Evolutionary conservation across 2,113 vertebrate species (phyloP).

Genomic region (Perca flavescens): DNA sequence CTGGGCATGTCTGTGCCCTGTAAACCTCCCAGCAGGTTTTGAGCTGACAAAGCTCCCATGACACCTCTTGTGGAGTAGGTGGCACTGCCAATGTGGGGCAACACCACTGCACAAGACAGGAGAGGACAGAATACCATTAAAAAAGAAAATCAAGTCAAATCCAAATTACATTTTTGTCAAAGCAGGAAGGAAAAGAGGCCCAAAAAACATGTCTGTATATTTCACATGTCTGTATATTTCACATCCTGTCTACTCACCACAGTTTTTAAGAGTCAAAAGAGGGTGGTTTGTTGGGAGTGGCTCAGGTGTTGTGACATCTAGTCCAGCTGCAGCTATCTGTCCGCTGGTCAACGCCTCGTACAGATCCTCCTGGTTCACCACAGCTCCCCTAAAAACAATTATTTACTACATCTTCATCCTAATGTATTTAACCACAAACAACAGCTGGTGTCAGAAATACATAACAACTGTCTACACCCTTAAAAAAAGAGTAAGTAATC

Average conservation of each 20-base stretch:
- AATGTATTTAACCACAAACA: not conserved
- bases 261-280: conserved; percentile 84
- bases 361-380: conserved; percentile 84
- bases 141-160: not conserved
- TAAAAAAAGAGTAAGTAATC: not conserved
- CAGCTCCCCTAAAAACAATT: conserved; percentile 70
- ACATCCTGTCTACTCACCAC: conserved; percentile 60
- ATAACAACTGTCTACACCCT: not conserved
- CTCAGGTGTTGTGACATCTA: conserved; percentile 82
- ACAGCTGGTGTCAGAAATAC: not conserved
- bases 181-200: not conserved
- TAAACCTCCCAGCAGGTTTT: conserved; percentile 83
- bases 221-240: not conserved
- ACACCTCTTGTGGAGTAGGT: conserved; percentile 83
- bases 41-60: conserved; percentile 84
- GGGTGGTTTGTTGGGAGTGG: conserved; percentile 82
- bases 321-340: conserved; percentile 80
- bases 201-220: not conserved
- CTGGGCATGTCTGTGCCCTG: conserved; percentile 81
- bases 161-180: not conserved
- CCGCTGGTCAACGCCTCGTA: conserved; percentile 76
- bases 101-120: conserved; percentile 74
- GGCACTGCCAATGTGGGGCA: conserved; percentile 84
- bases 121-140: not conserved
- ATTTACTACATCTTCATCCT: not conserved